Conservation (phyloP, 2,888 invertebrate genomes). For the Tortrix viridana region DNA sequence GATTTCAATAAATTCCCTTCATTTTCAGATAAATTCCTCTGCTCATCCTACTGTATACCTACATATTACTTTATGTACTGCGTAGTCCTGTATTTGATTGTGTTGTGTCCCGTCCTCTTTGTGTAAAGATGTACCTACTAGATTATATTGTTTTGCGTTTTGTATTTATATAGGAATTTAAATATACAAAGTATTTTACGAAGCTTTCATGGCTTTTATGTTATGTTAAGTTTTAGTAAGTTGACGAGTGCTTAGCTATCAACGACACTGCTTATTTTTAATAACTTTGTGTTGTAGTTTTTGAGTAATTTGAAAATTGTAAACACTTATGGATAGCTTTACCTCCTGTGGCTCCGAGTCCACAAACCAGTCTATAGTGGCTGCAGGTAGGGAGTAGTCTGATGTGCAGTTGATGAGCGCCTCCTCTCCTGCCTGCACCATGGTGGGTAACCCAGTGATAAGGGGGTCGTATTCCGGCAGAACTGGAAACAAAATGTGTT, state of each 20-base stretch:
- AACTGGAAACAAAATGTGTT: conserved; percentile 53
- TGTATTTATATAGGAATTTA: no score
- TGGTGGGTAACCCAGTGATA: conserved; percentile 73
- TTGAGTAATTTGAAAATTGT: no score
- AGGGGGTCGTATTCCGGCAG: conserved; percentile 77
- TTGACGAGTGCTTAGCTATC: no score
- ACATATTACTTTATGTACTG: background rate
- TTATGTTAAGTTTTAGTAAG: no score
- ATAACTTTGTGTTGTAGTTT: no score
- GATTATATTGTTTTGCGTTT: no score
- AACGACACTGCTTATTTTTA: no score
- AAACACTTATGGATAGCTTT: conserved; percentile 28
- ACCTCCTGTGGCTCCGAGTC: conserved; percentile 77
- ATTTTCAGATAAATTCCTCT: conserved; percentile 14
- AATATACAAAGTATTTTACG: no score
- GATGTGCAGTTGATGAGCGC: conserved; percentile 78
- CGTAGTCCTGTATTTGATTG: background rate
- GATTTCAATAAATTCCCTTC: conserved; percentile 18
- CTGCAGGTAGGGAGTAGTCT: conserved; percentile 75
- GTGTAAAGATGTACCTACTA: no score
- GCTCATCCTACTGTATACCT: background rate
- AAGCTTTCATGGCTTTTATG: no score
- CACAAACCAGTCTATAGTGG: conserved; percentile 76
- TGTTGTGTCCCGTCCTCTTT: background rate
- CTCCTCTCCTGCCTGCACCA: conserved; percentile 72